Conservation (phyloP, 2,888 invertebrate species). For the Xylota segnis region DNA sequence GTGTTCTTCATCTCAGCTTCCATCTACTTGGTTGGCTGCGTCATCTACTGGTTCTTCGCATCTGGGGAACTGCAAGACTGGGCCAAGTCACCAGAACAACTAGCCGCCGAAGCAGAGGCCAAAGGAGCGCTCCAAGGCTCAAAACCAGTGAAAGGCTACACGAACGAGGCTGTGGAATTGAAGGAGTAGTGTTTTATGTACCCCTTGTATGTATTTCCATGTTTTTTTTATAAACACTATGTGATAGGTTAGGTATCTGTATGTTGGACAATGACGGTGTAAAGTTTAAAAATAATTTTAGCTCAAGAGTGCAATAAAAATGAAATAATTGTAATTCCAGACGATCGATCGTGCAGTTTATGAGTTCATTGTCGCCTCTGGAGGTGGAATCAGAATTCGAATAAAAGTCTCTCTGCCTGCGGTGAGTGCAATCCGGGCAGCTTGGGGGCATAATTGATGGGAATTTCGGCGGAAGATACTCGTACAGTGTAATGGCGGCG, state of each 20-base stretch:
- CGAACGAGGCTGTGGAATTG: conserved; percentile 83
- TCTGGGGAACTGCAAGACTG: conserved; percentile 94
- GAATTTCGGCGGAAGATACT: conserved; percentile 1
- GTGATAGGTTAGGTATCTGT: conserved; percentile 37
- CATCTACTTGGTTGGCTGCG: conserved; percentile 93
- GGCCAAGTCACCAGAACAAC: conserved; percentile 86
- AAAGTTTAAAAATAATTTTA: conserved; percentile 33
- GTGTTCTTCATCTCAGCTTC: conserved; percentile 94
- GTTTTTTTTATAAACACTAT: conserved; percentile 1
- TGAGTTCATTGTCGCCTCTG: conserved; percentile 34
- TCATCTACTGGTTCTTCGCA: conserved; percentile 92
- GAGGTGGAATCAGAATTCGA: conserved; percentile 1
- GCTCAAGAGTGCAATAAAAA: conserved; percentile 49
- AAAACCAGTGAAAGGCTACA: conserved; percentile 79
- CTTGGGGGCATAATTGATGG: background rate
- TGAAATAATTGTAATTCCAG: background rate
- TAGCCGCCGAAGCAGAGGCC: conserved; percentile 82
- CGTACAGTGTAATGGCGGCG: conserved; percentile 1
- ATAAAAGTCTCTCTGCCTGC: conserved; percentile 8
- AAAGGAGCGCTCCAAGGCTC: conserved; percentile 84
- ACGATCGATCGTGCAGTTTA: conserved; percentile 2
- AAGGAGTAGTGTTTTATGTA: conserved; percentile 80
- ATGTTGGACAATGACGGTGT: background rate
- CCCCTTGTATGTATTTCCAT: conserved; percentile 36
- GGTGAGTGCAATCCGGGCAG: background rate